Conservation (phyloP, 2,797 vertebrate species). For the Holocentrus rufus region DNA sequence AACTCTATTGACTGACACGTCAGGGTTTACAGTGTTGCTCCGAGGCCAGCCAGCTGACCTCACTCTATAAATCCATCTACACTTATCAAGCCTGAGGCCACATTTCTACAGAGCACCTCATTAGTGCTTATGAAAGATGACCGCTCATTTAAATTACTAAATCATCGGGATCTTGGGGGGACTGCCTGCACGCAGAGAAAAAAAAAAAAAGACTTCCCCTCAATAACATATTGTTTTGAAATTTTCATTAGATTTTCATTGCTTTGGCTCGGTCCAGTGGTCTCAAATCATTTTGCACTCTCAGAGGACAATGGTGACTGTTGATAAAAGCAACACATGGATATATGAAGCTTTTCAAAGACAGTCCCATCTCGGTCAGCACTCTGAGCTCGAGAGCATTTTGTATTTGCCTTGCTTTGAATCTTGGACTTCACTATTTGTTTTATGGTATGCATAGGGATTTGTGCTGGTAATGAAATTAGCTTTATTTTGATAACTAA, state of each 20-base stretch:
- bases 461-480: too few species aligned
- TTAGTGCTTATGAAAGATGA: neutral
- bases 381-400: too few species aligned
- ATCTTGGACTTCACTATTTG: too few species aligned
- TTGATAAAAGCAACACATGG: neutral
- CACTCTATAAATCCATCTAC: slow-evolving; percentile 8
- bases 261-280: neutral
- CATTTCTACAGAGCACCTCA: neutral
- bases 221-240: too few species aligned
- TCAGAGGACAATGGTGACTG: neutral
- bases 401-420: too few species aligned
- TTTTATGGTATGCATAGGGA: too few species aligned
- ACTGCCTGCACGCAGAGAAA: too few species aligned
- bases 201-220: too few species aligned
- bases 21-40: slow-evolving; percentile 1
- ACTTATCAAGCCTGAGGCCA: slow-evolving; percentile 1
- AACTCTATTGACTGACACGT: slow-evolving; percentile 20
- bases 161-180: neutral
- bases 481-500: too few species aligned
- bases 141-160: neutral
- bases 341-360: too few species aligned
- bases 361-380: too few species aligned
- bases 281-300: too few species aligned
- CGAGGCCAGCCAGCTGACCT: neutral
- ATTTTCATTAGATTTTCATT: neutral